Base-by-base conservation (phyloP, 2,888 invertebrate genomes). In the Amphipyra berbera region DNA sequence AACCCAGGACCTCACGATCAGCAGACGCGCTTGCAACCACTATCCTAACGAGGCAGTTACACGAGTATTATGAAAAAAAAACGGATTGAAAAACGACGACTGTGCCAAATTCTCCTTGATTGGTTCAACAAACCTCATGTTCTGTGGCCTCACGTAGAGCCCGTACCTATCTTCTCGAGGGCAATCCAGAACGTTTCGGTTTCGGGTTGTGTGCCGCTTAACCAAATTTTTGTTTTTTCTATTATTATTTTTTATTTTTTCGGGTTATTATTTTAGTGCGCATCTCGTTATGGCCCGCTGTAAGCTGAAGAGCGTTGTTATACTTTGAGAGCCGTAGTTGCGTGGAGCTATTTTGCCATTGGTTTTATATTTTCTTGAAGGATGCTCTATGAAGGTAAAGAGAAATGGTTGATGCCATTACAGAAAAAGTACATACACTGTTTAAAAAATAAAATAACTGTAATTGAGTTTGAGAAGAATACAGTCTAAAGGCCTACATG, bases 101-200 rank as follows among this genome's bases (percentile, higher is more conserved):
- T 21, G 3, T 21, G 21, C 21, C 21, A 21, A 9, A 66, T 37
- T 46, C 0, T 13, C 13, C 3, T 21, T 33, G 47, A 37, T 30
- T 45, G 30, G 10, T 40, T 14, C n/a, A 30, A 1, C 8, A 12
- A 9, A 35, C 48, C 82, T 79, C 83, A 49, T 1, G 45, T 79
- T 86, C 79, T 53, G 42, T 87, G 83, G 90, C 90, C 86, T 66
- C 59, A 83, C 56, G 61, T 64, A 68, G 76, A 84, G 76, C 76
- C 82, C 79, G 85, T 86, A 86, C 87, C 89, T 86, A 88, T 85
- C 90, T 86, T 84, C 86, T 93, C 88, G 89, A 94, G 93, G 88
- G 92, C 88, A 93, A 93, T 93, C 89, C 92, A 88, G 82, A 90
- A 88, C 90, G 88, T 90, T 91, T 89, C 88, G 84, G 88, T 86